Evolutionary conservation across 1,140 invertebrate genomes (phyloP).

Genomic region (Tribolium castaneum): DNA sequence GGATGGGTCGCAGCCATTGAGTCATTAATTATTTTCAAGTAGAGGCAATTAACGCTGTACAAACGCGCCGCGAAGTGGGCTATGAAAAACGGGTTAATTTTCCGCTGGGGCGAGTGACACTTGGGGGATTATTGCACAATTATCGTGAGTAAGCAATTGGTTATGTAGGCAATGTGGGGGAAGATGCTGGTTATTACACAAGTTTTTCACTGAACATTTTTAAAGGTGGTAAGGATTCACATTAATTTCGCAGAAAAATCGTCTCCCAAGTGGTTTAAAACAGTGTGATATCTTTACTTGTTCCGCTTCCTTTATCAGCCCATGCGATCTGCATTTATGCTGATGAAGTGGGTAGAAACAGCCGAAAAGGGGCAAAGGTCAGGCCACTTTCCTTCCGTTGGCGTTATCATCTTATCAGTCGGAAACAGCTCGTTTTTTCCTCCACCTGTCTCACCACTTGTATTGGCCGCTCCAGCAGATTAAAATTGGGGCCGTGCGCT

Average conservation of each 20-base stretch:
- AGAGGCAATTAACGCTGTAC: not conserved
- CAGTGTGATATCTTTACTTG: not conserved
- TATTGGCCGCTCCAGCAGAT: not conserved
- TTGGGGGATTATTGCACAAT: not conserved
- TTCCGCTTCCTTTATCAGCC: not conserved
- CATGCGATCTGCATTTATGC: not conserved
- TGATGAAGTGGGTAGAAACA: not conserved
- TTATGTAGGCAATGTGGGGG: not conserved
- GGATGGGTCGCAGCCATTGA: not conserved
- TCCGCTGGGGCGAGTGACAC: not conserved
- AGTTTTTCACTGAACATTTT: not conserved
- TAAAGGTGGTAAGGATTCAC: not conserved
- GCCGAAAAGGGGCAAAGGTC: not conserved
- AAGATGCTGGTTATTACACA: too few relatives aligned
- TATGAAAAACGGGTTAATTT: not conserved
- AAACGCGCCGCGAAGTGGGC: not conserved
- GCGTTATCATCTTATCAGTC: not conserved
- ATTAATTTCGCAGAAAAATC: not conserved
- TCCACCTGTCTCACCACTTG: not conserved
- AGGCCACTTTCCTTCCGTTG: not conserved
- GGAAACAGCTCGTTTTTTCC: not conserved
- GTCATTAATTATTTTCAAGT: conserved; percentile 21
- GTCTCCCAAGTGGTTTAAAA: not conserved
- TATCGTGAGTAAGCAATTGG: not conserved
- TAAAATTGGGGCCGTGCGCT: not conserved